Conservation (phyloP, 2,113 vertebrate genomes). For the Melanostigma gelatinosum region DNA sequence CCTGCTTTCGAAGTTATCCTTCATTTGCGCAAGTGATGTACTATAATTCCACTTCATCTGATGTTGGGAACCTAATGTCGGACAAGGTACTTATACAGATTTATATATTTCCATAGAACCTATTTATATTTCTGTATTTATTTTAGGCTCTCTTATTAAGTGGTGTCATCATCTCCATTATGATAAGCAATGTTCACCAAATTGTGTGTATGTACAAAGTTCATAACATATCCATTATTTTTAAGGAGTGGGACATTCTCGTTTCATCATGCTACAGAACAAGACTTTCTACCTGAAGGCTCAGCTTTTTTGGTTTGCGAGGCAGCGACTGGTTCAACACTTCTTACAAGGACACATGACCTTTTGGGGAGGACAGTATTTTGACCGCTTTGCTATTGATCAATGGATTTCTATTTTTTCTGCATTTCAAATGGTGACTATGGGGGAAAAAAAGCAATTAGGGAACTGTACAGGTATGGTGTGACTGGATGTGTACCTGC, state of each 20-base stretch:
- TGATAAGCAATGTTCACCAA: constrained; percentile 73
- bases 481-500: constrained; percentile 50
- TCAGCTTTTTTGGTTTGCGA: constrained; percentile 58
- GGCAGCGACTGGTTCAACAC: constrained; percentile 60
- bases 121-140: constrained; percentile 80
- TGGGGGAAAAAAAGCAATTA: constrained; percentile 82
- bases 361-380: constrained; percentile 70
- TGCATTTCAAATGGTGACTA: constrained; percentile 73
- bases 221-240: constrained; percentile 71
- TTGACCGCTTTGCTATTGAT: constrained; percentile 77
- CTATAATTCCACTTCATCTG: constrained; percentile 70
- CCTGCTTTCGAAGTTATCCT: constrained; percentile 55
- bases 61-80: constrained; percentile 62
- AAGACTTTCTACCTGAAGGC: constrained; percentile 68
- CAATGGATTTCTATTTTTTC: constrained; percentile 78
- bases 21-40: constrained; percentile 65
- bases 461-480: constrained; percentile 69
- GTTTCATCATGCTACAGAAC: constrained; percentile 41
- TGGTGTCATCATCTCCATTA: constrained; percentile 65
- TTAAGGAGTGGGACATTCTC: constrained; percentile 63
- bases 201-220: constrained; percentile 72
- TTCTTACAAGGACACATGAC: constrained; percentile 59
- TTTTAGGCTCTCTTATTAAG: constrained; percentile 73
- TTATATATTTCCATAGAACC: constrained; percentile 77
- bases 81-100: constrained; percentile 66